Conservation (phyloP, 1,140 invertebrate genomes). For the Aleiodes sp. region DNA sequence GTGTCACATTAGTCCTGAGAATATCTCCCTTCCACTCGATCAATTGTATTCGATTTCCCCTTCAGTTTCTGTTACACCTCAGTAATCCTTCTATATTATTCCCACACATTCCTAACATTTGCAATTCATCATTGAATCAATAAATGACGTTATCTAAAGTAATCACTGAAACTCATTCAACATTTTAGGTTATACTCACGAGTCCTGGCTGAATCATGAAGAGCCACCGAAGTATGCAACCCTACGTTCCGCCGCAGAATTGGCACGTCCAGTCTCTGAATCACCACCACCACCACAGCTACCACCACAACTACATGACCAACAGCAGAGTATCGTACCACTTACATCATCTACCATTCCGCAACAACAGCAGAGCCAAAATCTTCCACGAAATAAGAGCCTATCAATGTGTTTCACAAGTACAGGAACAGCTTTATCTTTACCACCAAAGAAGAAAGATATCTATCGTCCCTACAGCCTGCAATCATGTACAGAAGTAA, state of each 20-base stretch:
- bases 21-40: slow-evolving; percentile 25
- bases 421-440: slow-evolving; percentile 79
- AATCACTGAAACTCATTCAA: not conserved
- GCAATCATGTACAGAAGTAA: slow-evolving; percentile 70
- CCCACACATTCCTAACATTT: not conserved
- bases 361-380: slow-evolving; percentile 20
- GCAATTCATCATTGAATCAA: not conserved
- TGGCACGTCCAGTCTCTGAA: slow-evolving; percentile 50
- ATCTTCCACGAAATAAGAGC: slow-evolving; percentile 71
- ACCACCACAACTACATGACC: slow-evolving; percentile 42
- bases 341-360: slow-evolving; percentile 28
- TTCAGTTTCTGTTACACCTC: not conserved
- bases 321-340: slow-evolving; percentile 52
- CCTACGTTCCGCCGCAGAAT: slow-evolving; percentile 70
- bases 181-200: slow-evolving; percentile 62
- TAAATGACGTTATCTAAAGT: not conserved
- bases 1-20: not conserved
- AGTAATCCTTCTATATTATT: not conserved
- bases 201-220: slow-evolving; percentile 63
- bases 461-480: slow-evolving; percentile 87
- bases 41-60: slow-evolving; percentile 15
- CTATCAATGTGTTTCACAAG: slow-evolving; percentile 84
- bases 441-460: slow-evolving; percentile 88
- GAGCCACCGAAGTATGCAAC: slow-evolving; percentile 74
- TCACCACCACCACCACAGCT: slow-evolving; percentile 39